Percentiles rank a stretch among this genome's conserved stretches.
phyloP scores from a whole-genome alignment of 2,888 invertebrate species.

The Cryptocheilus praepositus region DNA sequence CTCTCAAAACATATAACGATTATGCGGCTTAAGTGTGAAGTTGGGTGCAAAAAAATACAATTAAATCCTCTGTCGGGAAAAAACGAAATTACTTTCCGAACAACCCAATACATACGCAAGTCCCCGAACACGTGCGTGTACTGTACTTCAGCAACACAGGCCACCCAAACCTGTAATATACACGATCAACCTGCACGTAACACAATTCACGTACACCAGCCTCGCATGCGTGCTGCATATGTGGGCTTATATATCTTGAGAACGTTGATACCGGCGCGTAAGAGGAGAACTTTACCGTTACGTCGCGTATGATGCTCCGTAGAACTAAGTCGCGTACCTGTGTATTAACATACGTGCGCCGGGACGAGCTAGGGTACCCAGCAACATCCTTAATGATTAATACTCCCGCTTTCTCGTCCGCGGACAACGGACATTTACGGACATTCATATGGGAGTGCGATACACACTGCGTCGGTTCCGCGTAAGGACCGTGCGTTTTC shows the following conservation, averaged over 20 bases:
- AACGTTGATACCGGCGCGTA: constrained; percentile 23
- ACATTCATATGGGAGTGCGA: constrained; percentile 65
- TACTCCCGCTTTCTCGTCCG: constrained; percentile 56
- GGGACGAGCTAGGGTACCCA: constrained; percentile 28
- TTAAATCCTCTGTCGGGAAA: too few species aligned
- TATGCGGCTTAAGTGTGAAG: too few species aligned
- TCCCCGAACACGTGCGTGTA: too few species aligned
- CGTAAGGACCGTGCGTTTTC: too few species aligned
- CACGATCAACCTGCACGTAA: too few species aligned
- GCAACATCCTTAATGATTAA: constrained; percentile 70
- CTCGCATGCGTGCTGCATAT: background rate
- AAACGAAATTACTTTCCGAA: too few species aligned
- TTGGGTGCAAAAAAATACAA: too few species aligned
- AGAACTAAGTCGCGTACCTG: constrained; percentile 10
- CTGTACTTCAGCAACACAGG: too few species aligned
- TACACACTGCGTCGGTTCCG: constrained; percentile 7
- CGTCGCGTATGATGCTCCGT: constrained; percentile 39
- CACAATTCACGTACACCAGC: too few species aligned
- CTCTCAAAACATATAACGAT: too few species aligned
- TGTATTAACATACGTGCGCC: constrained; percentile 2
- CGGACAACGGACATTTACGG: constrained; percentile 64
- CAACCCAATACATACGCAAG: too few species aligned
- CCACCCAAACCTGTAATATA: too few species aligned
- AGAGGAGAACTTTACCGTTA: constrained; percentile 66
- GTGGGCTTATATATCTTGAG: constrained; percentile 9